Percentiles rank a stretch among this genome's conserved stretches.
Conservation (phyloP, 2,797 vertebrate species). For the Spondyliosoma cantharus region DNA sequence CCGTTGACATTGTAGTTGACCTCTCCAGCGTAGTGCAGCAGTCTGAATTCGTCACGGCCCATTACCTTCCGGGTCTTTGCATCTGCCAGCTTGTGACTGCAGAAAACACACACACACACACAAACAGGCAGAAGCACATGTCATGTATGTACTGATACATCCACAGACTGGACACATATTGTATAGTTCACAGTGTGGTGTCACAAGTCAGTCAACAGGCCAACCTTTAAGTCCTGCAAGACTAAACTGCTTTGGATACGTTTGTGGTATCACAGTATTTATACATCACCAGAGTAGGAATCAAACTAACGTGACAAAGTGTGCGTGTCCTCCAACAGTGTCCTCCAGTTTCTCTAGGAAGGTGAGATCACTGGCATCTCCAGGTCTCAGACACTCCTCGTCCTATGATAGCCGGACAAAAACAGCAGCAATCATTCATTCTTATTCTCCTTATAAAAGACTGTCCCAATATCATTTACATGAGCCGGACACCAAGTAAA, state of each 20-base stretch:
- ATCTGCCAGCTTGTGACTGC: constrained; percentile 96
- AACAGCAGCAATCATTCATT: neutral
- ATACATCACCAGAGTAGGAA: neutral
- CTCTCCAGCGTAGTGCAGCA: constrained; percentile 96
- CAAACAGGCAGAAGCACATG: constrained; percentile 29
- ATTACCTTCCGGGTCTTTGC: constrained; percentile 94
- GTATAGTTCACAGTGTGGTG: neutral
- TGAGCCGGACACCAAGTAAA: neutral
- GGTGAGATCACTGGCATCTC: constrained; percentile 94
- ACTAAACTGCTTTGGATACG: neutral
- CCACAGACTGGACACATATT: neutral
- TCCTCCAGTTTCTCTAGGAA: constrained; percentile 97
- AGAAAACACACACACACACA: constrained; percentile 33
- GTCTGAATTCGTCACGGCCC: constrained; percentile 94
- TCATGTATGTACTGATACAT: neutral
- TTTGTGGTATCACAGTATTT: neutral
- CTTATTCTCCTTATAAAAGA: neutral
- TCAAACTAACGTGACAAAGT: constrained; percentile 95
- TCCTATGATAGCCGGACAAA: constrained; percentile 82
- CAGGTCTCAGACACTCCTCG: constrained; percentile 96
- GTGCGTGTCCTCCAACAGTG: constrained; percentile 92
- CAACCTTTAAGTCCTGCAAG: neutral
- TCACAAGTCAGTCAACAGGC: neutral
- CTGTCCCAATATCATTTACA: neutral
- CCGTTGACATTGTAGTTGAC: constrained; percentile 96